A percentile compares a stretch with the other conserved stretches of the same genome.
Conservation (phyloP, 2,113 vertebrate species). For the Lasiurus borealis region DNA sequence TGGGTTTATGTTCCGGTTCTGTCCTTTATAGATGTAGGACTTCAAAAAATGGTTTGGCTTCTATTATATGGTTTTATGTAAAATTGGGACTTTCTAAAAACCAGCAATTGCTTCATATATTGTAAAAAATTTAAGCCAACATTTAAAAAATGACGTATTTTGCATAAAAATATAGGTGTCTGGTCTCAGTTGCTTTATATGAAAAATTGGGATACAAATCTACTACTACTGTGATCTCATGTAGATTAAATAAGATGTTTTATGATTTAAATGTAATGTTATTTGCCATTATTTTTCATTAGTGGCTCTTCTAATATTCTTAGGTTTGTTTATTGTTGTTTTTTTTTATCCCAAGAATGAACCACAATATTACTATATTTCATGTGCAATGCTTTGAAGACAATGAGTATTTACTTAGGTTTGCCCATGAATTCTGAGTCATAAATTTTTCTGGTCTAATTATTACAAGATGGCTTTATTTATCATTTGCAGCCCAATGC, state of each 20-base stretch:
- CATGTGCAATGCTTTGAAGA: slow-evolving; percentile 34
- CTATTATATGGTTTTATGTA: not conserved
- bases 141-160: not conserved
- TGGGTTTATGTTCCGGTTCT: not conserved
- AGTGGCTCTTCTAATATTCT: not conserved
- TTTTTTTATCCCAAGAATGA: not conserved
- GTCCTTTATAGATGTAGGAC: not conserved
- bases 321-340: not conserved
- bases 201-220: slow-evolving; percentile 4
- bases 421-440: slow-evolving; percentile 15
- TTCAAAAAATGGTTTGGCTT: not conserved
- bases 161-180: not conserved
- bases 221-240: not conserved
- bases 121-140: not conserved
- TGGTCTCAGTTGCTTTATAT: not conserved
- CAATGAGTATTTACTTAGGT: not conserved
- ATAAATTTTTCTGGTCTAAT: slow-evolving; percentile 12
- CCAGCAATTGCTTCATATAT: not conserved
- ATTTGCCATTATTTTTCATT: slow-evolving; percentile 7
- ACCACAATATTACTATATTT: slow-evolving; percentile 48
- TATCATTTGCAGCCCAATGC: not conserved
- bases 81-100: not conserved
- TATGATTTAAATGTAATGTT: not conserved
- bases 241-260: not conserved
- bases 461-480: slow-evolving; percentile 59